Percentiles rank a stretch among this genome's conserved stretches.
These are phyloP conservation scores for Rhyacichthys aspro DNA, from an alignment of 2,797 vertebrate species.

Conservation along the genomic window DNA sequence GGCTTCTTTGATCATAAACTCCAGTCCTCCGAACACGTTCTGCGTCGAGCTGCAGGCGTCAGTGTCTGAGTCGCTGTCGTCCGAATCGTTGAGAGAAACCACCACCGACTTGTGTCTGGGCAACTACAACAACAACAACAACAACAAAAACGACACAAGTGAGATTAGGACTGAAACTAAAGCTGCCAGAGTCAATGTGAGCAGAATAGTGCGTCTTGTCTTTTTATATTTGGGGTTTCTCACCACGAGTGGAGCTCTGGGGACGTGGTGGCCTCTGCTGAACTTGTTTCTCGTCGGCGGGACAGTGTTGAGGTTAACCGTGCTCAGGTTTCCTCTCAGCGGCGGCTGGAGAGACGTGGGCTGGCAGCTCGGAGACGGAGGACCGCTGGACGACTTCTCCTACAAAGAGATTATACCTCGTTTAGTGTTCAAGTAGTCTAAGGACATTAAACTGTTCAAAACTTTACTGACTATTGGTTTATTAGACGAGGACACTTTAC, in stretches of 20 bases:
- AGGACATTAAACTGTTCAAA: too few species aligned
- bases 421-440: too few species aligned
- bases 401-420: slow-evolving; percentile 57
- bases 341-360: slow-evolving; percentile 68
- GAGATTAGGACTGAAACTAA: background rate
- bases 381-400: slow-evolving; percentile 84
- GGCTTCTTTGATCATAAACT: slow-evolving; percentile 99
- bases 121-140: slow-evolving; percentile 78
- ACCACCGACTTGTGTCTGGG: slow-evolving; percentile 96
- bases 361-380: slow-evolving; percentile 82
- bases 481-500: too few species aligned
- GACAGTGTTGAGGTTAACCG: slow-evolving; percentile 87
- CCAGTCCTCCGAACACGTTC: slow-evolving; percentile 90
- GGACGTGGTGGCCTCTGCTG: slow-evolving; percentile 80
- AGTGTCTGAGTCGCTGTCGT: slow-evolving; percentile 93
- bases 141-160: background rate
- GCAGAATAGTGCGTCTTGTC: background rate
- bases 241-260: slow-evolving; percentile 89
- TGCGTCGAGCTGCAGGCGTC: slow-evolving; percentile 82
- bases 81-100: slow-evolving; percentile 91
- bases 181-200: background rate
- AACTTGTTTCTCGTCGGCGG: slow-evolving; percentile 86
- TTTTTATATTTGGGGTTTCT: slow-evolving; percentile 27
- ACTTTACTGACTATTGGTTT: too few species aligned
- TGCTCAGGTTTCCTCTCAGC: slow-evolving; percentile 83